phyloP scores from a whole-genome alignment of 2,797 vertebrate species.

The Tarsius wallacei region DNA sequence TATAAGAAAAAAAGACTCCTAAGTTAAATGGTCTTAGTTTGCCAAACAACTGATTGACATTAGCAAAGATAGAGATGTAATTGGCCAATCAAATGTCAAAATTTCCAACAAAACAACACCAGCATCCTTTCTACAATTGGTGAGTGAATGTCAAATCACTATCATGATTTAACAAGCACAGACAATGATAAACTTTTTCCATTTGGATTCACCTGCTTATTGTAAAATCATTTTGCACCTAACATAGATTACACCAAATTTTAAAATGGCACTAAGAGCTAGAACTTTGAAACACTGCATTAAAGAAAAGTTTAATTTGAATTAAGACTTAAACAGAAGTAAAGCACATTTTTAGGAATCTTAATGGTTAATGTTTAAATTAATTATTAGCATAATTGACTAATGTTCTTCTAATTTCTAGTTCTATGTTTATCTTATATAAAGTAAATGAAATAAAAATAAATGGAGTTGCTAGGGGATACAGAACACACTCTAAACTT shows the following conservation, averaged over 20 bases:
- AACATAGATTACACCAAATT: background rate
- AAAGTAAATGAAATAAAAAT: background rate
- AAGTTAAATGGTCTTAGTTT: background rate
- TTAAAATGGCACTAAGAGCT: conserved; percentile 15
- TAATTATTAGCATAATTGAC: background rate
- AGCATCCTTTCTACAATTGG: background rate
- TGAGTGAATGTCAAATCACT: background rate
- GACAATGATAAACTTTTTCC: background rate
- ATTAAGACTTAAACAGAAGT: background rate
- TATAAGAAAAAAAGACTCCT: background rate
- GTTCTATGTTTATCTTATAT: background rate
- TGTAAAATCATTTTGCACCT: background rate
- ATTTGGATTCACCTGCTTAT: background rate
- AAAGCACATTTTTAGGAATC: background rate
- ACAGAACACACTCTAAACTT: background rate
- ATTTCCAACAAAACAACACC: background rate
- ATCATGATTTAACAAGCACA: background rate
- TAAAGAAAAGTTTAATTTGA: background rate
- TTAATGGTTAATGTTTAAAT: background rate
- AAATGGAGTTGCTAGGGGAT: background rate
- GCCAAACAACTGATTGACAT: background rate
- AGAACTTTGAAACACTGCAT: background rate
- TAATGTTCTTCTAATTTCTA: background rate
- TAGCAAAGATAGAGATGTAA: background rate
- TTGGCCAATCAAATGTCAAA: background rate